Evolutionary conservation across 2,888 invertebrate species (phyloP).

Genomic region (Lasioglossum lativentre): DNA sequence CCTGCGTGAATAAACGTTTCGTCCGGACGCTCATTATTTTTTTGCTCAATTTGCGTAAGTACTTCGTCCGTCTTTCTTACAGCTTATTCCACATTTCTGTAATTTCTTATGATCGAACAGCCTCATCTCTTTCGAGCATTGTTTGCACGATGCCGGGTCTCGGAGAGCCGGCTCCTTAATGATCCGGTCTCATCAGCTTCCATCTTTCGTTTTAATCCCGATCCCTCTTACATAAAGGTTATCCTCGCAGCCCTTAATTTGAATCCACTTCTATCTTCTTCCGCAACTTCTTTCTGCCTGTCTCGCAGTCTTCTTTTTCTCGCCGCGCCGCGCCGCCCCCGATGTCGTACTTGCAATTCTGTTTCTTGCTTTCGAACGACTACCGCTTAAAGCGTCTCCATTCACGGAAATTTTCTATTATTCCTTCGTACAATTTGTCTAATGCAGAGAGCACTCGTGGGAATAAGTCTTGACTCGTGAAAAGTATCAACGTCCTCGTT

Average conservation of each 20-base stretch:
- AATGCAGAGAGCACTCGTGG: not conserved
- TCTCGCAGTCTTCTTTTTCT: constrained; percentile 14
- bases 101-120: constrained; percentile 32
- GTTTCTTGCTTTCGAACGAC: constrained; percentile 24
- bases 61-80: not conserved
- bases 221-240: constrained; percentile 49
- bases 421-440: not conserved
- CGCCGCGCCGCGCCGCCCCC: not conserved
- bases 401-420: constrained; percentile 35
- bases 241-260: constrained; percentile 52
- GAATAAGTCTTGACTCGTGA: not conserved
- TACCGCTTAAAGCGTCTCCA: constrained; percentile 23
- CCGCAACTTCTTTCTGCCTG: constrained; percentile 32
- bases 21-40: not conserved
- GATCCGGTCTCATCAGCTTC: constrained; percentile 56
- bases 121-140: constrained; percentile 48
- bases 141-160: constrained; percentile 52
- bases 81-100: constrained; percentile 18
- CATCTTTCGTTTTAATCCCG: constrained; percentile 57
- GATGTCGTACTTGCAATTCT: constrained; percentile 12
- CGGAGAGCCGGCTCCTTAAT: constrained; percentile 57
- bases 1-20: not conserved
- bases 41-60: constrained; percentile 24
- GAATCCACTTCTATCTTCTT: constrained; percentile 25
- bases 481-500: not conserved